These are phyloP conservation scores for Tapirus terrestris DNA, from an alignment of 2,113 vertebrate species.

Conservation along the genomic window DNA sequence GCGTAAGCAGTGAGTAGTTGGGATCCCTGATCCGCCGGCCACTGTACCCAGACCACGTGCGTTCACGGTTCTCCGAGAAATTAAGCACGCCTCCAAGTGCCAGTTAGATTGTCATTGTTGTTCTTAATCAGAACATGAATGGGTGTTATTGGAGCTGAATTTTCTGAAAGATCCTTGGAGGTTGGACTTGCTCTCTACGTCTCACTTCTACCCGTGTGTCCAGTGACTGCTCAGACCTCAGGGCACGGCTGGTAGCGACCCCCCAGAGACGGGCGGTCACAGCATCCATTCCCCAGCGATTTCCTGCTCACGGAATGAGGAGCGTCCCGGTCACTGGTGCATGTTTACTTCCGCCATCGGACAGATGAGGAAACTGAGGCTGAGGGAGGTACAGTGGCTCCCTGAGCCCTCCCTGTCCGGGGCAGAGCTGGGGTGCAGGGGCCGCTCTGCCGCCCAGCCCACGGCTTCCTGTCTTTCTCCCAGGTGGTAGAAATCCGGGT, in stretches of 20 bases:
- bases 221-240: not conserved
- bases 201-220: rapidly evolving
- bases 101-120: rapidly evolving
- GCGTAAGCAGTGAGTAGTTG: not conserved
- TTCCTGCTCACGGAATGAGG: not conserved
- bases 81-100: rapidly evolving
- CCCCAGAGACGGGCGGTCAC: rapidly evolving
- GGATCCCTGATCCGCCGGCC: rapidly evolving
- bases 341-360: rapidly evolving
- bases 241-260: rapidly evolving
- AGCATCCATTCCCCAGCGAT: rapidly evolving
- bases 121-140: not conserved
- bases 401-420: not conserved
- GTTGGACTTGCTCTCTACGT: rapidly evolving
- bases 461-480: not conserved
- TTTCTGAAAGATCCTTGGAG: not conserved
- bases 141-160: not conserved
- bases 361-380: not conserved
- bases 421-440: rapidly evolving
- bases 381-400: not conserved
- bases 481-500: not conserved
- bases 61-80: not conserved
- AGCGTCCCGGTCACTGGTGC: rapidly evolving
- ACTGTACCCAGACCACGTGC: rapidly evolving
- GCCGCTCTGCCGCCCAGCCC: not conserved